These are phyloP conservation scores for Colistium nudipinnis DNA, from an alignment of 2,113 vertebrate species.

Conservation along the genomic window DNA sequence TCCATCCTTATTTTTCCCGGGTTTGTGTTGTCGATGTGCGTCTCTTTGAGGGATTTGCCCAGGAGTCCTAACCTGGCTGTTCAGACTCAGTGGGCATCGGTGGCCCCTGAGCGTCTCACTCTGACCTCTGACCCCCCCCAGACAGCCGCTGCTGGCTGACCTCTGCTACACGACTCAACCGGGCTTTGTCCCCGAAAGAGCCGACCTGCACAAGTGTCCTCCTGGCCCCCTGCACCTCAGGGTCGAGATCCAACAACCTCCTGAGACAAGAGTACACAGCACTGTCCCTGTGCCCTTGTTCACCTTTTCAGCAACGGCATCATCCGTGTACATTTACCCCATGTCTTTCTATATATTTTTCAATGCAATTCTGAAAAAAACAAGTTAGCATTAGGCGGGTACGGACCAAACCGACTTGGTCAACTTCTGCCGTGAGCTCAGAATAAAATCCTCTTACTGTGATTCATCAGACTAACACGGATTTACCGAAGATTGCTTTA, in stretches of 20 bases:
- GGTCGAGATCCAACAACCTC: slow-evolving; percentile 36
- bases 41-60: not conserved
- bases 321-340: not conserved
- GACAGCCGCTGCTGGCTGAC: slow-evolving; percentile 52
- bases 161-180: slow-evolving; percentile 55
- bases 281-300: not conserved
- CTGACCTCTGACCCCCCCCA: slow-evolving; percentile 62
- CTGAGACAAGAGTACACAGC: slow-evolving; percentile 35
- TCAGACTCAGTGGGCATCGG: slow-evolving; percentile 59
- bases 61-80: slow-evolving; percentile 47
- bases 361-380: too few species aligned
- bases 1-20: not conserved
- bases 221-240: slow-evolving; percentile 47
- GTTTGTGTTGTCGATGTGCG: slow-evolving; percentile 11
- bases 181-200: slow-evolving; percentile 59
- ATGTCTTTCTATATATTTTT: too few species aligned
- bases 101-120: slow-evolving; percentile 60
- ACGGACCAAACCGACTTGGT: not conserved
- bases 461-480: not conserved
- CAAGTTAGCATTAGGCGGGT: too few species aligned
- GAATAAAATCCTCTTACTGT: not conserved
- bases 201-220: slow-evolving; percentile 51
- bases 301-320: not conserved
- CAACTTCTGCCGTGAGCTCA: not conserved
- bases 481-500: not conserved